Evolutionary conservation across 2,113 vertebrate genomes (phyloP), one percentile per base, ranked within the genome.

Genomic region (Leptocoma aspasia): DNA sequence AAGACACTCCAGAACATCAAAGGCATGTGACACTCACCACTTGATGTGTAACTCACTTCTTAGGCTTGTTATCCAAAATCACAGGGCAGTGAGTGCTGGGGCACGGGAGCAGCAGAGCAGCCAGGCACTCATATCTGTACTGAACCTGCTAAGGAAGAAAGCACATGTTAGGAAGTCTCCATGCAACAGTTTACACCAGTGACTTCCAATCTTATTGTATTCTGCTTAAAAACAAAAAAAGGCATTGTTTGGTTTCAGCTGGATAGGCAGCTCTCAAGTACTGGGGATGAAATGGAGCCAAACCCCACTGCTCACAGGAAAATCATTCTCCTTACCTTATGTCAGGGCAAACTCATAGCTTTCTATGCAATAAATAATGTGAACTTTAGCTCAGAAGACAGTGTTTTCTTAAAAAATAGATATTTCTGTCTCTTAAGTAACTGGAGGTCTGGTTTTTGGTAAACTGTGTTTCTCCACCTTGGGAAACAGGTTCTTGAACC

Each of bases 111-210:
- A 95, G 81, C 59, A 47, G 39, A 63, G 82, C 50, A 93, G 60
- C 82, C 73, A 71, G 86, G 15, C 83, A 76, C 37, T 66, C 94
- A 92, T 94, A 70, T 33, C 90, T 68, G 82, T 47, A 33, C 42
- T 2, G 10, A 77, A 37, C 27, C 93, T 94, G 69, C 52, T 20
- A 35, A 57, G 44, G 28, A 76, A 75, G 20, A 77, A 76, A 76
- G 17, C 24, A 59, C 15, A 20, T 21, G 60, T 90, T 11, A 91
- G 33, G 13, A 89, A 64, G 35, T 26, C 10, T 59, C 18, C 2
- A 3, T 8, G 28, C 31, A 81, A 33, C 42, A 42, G 24, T 31
- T 83, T 56, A 39, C 4, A 33, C n/a, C 28, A 81, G 20, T 30
- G 54, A 23, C 63, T 72, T 88, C 53, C 22, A 76, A 26, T 17